Conservation (phyloP, 2,113 vertebrate genomes). For the Pycnonotus jocosus region DNA sequence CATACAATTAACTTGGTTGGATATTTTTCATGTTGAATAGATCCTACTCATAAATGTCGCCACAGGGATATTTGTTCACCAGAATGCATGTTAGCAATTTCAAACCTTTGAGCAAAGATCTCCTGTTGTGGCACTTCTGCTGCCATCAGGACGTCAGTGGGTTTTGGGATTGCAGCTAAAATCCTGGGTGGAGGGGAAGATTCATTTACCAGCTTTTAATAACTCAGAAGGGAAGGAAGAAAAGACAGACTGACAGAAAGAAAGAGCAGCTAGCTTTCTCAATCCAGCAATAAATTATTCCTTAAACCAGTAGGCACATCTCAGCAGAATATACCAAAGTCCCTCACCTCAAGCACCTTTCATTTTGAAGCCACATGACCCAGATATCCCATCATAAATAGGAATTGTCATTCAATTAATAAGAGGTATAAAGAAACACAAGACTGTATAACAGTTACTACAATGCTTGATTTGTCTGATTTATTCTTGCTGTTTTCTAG, state of each 20-base stretch:
- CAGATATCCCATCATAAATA: slow-evolving; percentile 4
- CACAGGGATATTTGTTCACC: slow-evolving; percentile 24
- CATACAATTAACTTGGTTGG: slow-evolving; percentile 28
- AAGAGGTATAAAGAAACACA: slow-evolving; percentile 56
- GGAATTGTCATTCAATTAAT: slow-evolving; percentile 61
- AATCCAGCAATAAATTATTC: not conserved
- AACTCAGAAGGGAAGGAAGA: not conserved
- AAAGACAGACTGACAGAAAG: no score
- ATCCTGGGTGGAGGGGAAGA: not conserved
- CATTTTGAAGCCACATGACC: slow-evolving; percentile 30
- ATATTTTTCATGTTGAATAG: not conserved
- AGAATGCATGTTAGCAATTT: not conserved
- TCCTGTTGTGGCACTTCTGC: not conserved
- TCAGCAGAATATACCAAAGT: not conserved
- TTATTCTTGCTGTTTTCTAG: slow-evolving; percentile 24
- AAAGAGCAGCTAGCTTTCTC: not conserved
- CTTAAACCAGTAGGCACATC: not conserved
- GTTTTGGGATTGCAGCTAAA: slow-evolving; percentile 8
- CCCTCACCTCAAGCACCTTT: not conserved
- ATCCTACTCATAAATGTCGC: slow-evolving; percentile 37
- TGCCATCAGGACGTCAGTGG: not conserved
- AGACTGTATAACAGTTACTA: slow-evolving; percentile 40
- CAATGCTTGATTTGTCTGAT: slow-evolving; percentile 37
- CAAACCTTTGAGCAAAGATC: slow-evolving; percentile 11
- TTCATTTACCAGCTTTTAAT: slow-evolving; percentile 6